Evolutionary conservation across 2,888 invertebrate genomes (phyloP).

Genomic region (Neria commutata): DNA sequence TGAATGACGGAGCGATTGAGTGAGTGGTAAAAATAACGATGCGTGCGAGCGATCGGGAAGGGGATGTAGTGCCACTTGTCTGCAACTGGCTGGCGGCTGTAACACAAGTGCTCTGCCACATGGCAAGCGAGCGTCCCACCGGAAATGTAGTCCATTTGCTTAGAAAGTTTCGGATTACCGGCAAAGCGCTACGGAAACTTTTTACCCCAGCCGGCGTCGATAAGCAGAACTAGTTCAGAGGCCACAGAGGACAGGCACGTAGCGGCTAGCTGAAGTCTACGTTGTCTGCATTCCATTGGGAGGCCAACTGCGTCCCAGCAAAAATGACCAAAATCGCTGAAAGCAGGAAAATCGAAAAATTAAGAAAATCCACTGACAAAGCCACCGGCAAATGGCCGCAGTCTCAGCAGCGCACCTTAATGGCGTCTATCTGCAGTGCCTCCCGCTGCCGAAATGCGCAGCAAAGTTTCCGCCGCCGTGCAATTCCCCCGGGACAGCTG

Average conservation of each 20-base stretch:
- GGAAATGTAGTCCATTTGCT: not conserved
- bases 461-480: not conserved
- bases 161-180: constrained; percentile 50
- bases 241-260: too few species aligned
- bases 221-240: not conserved
- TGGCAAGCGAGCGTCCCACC: too few species aligned
- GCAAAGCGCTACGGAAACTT: constrained; percentile 55
- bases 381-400: not conserved
- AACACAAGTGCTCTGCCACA: too few species aligned
- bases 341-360: not conserved
- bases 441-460: not conserved
- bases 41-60: too few species aligned
- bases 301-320: too few species aligned
- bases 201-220: constrained; percentile 43
- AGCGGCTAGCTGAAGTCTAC: too few species aligned
- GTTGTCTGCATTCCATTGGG: too few species aligned
- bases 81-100: too few species aligned
- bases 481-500: not conserved
- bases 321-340: not conserved
- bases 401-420: not conserved
- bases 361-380: not conserved
- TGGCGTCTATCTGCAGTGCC: not conserved
- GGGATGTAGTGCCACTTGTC: too few species aligned
- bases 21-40: too few species aligned
- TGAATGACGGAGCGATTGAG: too few species aligned